These are phyloP conservation scores for Apostichopus parvimensis DNA, from an alignment of 35 echinoderm and acorn worm species.

Conservation along the genomic window DNA sequence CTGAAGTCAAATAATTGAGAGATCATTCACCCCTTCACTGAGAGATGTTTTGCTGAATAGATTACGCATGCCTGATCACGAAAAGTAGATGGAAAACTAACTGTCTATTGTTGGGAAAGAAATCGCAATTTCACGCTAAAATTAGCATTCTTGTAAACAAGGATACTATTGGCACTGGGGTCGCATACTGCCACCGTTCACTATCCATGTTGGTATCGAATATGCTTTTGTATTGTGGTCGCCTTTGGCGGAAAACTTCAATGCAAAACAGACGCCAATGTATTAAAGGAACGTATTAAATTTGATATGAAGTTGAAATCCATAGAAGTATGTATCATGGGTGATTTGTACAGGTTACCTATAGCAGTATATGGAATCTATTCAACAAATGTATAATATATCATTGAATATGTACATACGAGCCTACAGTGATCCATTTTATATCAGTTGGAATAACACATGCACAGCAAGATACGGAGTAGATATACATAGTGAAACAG, in stretches of 20 bases:
- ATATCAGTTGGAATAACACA: too few species aligned
- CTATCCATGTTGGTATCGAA: conserved; percentile 26
- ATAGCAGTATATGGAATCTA: too few species aligned
- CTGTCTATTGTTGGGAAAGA: conserved; percentile 24
- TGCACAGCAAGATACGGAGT: too few species aligned
- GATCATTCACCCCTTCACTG: conserved; percentile 26
- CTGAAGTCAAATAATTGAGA: conserved; percentile 28
- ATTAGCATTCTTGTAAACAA: conserved; percentile 48
- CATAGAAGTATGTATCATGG: too few species aligned
- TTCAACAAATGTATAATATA: too few species aligned
- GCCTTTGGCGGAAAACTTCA: conserved; percentile 50
- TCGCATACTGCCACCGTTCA: conserved; percentile 18
- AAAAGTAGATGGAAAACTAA: conserved; percentile 5
- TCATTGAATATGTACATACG: too few species aligned
- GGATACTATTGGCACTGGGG: conserved; percentile 31
- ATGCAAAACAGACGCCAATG: conserved; percentile 31
- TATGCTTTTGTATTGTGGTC: conserved; percentile 23
- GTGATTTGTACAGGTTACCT: too few species aligned
- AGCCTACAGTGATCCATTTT: too few species aligned
- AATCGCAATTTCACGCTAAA: conserved; percentile 48
- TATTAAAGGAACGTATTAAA: conserved; percentile 7
- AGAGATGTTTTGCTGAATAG: conserved; percentile 15
- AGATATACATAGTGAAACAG: too few species aligned
- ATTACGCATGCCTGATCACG: conserved; percentile 21
- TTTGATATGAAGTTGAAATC: background rate